These are phyloP conservation scores for Marcusenius ussheri DNA, from an alignment of 2,113 vertebrate genomes.

Conservation along the genomic window DNA sequence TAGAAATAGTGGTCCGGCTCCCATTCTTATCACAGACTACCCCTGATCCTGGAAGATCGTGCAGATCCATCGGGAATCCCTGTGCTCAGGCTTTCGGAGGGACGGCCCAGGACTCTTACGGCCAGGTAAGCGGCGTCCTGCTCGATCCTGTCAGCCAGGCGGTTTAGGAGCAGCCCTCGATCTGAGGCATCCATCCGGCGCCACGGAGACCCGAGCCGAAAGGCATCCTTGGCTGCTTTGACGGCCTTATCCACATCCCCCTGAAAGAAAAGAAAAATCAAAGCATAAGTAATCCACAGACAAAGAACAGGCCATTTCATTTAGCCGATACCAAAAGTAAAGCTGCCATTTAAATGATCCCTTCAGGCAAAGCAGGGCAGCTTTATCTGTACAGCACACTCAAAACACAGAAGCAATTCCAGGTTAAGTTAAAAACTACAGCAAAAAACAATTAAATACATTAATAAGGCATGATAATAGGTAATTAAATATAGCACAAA, in stretches of 20 bases:
- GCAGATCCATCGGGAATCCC: not conserved
- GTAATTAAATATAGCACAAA: not conserved
- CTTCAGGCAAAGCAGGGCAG: not conserved
- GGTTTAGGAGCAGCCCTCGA: slow-evolving; percentile 72
- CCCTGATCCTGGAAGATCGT: not conserved
- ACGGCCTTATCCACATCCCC: slow-evolving; percentile 86
- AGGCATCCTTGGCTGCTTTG: slow-evolving; percentile 76
- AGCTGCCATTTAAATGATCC: not conserved
- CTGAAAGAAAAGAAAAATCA: slow-evolving; percentile 45
- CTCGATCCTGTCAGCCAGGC: slow-evolving; percentile 83
- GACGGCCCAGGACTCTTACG: slow-evolving; percentile 54
- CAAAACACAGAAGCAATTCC: not conserved
- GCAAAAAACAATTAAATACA: not conserved
- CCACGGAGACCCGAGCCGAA: slow-evolving; percentile 87
- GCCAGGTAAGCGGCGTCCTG: slow-evolving; percentile 82
- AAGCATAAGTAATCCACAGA: not conserved
- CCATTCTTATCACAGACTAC: not conserved
- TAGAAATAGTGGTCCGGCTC: not conserved
- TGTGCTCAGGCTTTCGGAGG: not conserved
- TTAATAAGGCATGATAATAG: not conserved
- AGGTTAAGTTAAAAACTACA: not conserved
- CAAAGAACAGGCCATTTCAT: not conserved
- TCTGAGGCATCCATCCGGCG: slow-evolving; percentile 84
- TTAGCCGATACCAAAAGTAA: not conserved
- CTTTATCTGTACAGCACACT: not conserved